These are phyloP conservation scores for Eupithecia tripunctaria DNA, from an alignment of 2,888 invertebrate genomes.

Conservation along the genomic window DNA sequence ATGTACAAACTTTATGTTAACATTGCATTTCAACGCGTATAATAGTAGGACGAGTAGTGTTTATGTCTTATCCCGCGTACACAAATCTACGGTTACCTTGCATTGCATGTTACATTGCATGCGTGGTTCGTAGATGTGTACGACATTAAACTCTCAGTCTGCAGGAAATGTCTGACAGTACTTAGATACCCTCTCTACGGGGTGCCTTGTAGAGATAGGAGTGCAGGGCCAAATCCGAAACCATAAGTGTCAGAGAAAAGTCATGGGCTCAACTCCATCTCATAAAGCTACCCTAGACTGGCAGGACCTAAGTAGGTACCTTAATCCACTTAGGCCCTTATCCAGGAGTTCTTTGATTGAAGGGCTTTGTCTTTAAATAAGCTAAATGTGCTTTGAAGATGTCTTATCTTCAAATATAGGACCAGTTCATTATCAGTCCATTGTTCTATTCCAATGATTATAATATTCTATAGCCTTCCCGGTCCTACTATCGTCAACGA, in stretches of 20 bases:
- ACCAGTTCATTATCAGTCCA: not conserved
- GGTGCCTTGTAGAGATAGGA: not conserved
- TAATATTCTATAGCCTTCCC: no score
- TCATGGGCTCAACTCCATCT: not conserved
- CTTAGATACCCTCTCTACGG: no score
- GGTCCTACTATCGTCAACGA: no score
- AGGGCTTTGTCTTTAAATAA: not conserved
- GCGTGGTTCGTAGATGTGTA: no score
- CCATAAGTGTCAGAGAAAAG: not conserved
- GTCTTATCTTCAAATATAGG: not conserved
- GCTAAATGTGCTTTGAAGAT: not conserved
- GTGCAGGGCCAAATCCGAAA: not conserved
- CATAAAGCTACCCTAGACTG: not conserved
- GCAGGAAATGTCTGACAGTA: not conserved
- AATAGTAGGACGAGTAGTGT: not conserved
- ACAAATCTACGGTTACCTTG: no score
- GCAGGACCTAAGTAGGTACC: no score
- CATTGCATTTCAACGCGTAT: not conserved
- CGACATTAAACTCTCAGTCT: no score
- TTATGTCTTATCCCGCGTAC: no score
- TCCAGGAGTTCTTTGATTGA: not conserved
- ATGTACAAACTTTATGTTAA: constrained; percentile 33
- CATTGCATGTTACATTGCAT: no score
- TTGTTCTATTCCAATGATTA: not conserved
- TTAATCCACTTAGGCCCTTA: no score